These are phyloP conservation scores for Hemitrygon akajei DNA, from an alignment of 2,797 vertebrate genomes.

Conservation along the genomic window DNA sequence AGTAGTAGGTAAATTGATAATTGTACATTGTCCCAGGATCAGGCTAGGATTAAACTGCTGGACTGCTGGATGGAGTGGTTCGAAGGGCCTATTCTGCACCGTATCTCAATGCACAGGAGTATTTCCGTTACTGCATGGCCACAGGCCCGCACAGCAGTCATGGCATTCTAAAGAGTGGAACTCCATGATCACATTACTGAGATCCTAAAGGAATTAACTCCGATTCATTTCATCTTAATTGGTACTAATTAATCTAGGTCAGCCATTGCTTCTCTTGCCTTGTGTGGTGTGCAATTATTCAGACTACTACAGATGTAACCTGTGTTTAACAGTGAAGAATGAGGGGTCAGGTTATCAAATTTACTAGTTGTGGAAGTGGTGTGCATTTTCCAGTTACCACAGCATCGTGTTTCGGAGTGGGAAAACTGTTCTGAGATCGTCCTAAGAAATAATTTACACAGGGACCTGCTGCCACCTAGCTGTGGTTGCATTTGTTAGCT, in stretches of 20 bases:
- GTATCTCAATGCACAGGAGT: too few species aligned
- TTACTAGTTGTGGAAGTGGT: background rate
- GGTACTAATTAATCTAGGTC: too few species aligned
- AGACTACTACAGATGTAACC: background rate
- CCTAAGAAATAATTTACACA: background rate
- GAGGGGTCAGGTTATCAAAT: background rate
- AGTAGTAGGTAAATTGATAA: too few species aligned
- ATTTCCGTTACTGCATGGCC: too few species aligned
- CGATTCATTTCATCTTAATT: too few species aligned
- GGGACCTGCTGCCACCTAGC: slow-evolving; percentile 7
- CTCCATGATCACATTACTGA: background rate
- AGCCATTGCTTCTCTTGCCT: background rate
- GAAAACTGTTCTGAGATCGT: background rate
- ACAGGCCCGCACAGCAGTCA: too few species aligned
- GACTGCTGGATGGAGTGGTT: too few species aligned
- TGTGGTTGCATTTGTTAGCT: background rate
- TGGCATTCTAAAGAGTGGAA: background rate
- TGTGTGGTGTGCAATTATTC: background rate
- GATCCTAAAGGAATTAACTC: background rate
- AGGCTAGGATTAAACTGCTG: too few species aligned
- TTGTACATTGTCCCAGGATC: too few species aligned
- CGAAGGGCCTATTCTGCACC: too few species aligned
- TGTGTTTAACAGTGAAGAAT: background rate
- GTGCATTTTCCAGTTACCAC: background rate
- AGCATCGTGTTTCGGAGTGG: background rate